Conservation (phyloP, 2,113 vertebrate genomes). For the Rostratula benghalensis region DNA sequence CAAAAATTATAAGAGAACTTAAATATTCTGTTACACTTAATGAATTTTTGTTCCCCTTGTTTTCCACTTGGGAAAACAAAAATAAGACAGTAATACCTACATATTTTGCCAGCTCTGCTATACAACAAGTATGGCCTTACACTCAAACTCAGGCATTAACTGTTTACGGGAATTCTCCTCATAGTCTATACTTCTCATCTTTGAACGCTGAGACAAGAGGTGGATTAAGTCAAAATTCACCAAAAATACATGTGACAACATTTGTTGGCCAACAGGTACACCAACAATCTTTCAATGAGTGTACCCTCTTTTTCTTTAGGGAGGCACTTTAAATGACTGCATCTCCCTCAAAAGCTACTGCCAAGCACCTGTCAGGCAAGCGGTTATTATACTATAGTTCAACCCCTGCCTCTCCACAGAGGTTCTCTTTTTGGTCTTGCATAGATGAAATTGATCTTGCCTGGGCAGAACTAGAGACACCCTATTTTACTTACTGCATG, state of each 20-base stretch:
- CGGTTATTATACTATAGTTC: not conserved
- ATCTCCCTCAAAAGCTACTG: not conserved
- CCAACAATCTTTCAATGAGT: not conserved
- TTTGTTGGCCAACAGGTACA: not conserved
- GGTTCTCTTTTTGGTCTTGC: not conserved
- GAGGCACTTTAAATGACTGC: not conserved
- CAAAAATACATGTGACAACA: not conserved
- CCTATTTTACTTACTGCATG: not conserved
- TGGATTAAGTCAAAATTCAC: not conserved
- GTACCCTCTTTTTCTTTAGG: not conserved
- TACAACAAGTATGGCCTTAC: not conserved
- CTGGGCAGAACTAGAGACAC: not conserved
- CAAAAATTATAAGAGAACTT: not conserved
- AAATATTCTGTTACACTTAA: not conserved
- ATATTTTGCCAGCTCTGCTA: not conserved
- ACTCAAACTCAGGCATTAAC: not conserved
- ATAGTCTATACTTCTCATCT: not conserved
- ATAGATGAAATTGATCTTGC: not conserved
- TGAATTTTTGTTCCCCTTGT: not conserved
- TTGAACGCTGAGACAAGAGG: not conserved
- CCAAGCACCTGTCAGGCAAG: not conserved
- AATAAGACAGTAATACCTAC: not conserved
- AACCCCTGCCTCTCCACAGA: not conserved
- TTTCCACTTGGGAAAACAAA: not conserved
- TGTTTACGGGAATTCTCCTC: not conserved